phyloP scores from a whole-genome alignment of 2,888 invertebrate species.

The Athetis lepigone region DNA sequence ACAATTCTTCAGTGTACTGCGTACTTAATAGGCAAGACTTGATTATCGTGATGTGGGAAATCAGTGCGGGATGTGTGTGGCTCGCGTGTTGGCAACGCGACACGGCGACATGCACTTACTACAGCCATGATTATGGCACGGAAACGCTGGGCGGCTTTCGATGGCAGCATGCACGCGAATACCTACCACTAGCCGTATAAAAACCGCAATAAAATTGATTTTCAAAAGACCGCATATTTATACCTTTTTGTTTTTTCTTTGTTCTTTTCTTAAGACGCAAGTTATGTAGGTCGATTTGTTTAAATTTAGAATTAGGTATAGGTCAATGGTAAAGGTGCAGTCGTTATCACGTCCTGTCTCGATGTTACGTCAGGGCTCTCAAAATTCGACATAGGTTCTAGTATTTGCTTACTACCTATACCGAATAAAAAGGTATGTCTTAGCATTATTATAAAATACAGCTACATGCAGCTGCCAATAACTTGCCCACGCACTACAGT shows the following conservation, averaged over 20 bases:
- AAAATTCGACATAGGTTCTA: slow-evolving; percentile 8
- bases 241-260: not conserved
- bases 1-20: slow-evolving; percentile 67
- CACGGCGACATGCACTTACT: slow-evolving; percentile 67
- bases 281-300: slow-evolving; percentile 3
- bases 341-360: not conserved
- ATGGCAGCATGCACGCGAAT: slow-evolving; percentile 72
- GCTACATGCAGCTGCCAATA: slow-evolving; percentile 1
- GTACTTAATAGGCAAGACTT: slow-evolving; percentile 72
- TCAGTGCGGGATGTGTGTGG: slow-evolving; percentile 70
- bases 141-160: slow-evolving; percentile 69
- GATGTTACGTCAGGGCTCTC: slow-evolving; percentile 1
- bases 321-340: no score
- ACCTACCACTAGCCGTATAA: slow-evolving; percentile 48
- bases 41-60: slow-evolving; percentile 67
- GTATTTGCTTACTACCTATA: slow-evolving; percentile 37
- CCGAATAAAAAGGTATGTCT: slow-evolving; percentile 16
- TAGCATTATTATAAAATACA: slow-evolving; percentile 26
- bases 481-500: slow-evolving; percentile 36
- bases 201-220: slow-evolving; percentile 58
- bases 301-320: slow-evolving; percentile 3
- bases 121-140: slow-evolving; percentile 70
- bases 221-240: slow-evolving; percentile 18
- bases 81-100: slow-evolving; percentile 53
- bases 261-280: not conserved